Conservation (phyloP, 2,797 vertebrate species). For the Myotis findleyi region DNA sequence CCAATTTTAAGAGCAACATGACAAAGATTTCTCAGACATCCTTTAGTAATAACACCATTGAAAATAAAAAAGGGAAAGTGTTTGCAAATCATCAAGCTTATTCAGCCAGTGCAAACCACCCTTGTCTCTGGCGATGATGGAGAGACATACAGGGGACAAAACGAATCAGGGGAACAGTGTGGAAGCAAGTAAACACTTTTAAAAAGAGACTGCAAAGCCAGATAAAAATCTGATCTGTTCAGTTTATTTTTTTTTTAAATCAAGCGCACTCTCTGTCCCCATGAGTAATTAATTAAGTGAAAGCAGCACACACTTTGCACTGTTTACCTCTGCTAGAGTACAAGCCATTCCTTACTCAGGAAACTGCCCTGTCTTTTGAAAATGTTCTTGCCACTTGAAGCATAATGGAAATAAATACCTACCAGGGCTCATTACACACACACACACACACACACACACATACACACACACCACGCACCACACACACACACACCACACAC, state of each 20-base stretch:
- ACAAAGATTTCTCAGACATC: constrained; percentile 62
- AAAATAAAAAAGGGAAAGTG: constrained; percentile 61
- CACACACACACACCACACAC: not conserved
- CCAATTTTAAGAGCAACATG: not conserved
- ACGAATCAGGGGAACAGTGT: not conserved
- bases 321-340: constrained; percentile 35
- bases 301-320: constrained; percentile 11
- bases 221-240: constrained; percentile 60
- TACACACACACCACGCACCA: not conserved
- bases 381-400: constrained; percentile 51
- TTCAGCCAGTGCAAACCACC: constrained; percentile 76
- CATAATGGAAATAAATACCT: constrained; percentile 34
- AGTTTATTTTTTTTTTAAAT: not conserved
- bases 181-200: constrained; percentile 62
- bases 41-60: constrained; percentile 44
- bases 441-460: not conserved
- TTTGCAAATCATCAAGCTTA: constrained; percentile 77
- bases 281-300: constrained; percentile 58
- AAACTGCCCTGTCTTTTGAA: constrained; percentile 36
- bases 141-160: constrained; percentile 9
- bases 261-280: constrained; percentile 55
- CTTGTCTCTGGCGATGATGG: constrained; percentile 29
- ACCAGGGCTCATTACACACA: not conserved
- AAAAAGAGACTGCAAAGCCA: constrained; percentile 33
- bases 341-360: constrained; percentile 44